Base-by-base conservation (phyloP, 2,113 vertebrate genomes). In the Siniperca knerii region DNA sequence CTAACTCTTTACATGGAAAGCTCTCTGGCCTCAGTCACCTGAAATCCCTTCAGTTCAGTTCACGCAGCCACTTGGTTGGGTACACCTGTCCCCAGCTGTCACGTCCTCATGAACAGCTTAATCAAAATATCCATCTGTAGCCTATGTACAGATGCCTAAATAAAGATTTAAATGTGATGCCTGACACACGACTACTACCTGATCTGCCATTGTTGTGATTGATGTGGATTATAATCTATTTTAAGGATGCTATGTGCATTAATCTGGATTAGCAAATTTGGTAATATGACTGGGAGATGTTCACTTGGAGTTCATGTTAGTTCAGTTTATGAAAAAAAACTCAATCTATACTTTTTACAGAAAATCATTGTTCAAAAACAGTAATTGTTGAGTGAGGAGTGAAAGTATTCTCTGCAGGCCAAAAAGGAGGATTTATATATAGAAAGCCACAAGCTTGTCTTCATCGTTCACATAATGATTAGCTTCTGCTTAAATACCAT, bases 31-130 rank as follows among this genome's bases (percentile, higher is more conserved):
- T 86, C 48, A 10, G 77, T 83, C 83, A 87, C 83, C 83, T 73
- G n/a, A 86, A 93, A 90, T 92, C 84, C 85, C 90, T 80, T 70
- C 52, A 71, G 46, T 81, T 75, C 44, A 90, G n/a, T 64, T 83
- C 69, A 44, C 72, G 64, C 70, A 79, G 62, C 55, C 76, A 25
- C 77, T 79, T 62, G 46, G 74, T 57, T 74, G 29, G 13, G 62
- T 81, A 74, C 83, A 89, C 86, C 77, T 91, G 89, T 86, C 60
- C 68, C 69, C 42, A 66, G 18, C 18, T 79, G 73, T 69, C 52
- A 66, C 12, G 2, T 35, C 75, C 37, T 52, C 11, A 37, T 60
- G 20, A 81, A 37, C 25, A 77, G 77, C 58, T 83, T 77, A 73
- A 73, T 74, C 8, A 48, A 64, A 83, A 90, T 42, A 80, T 75